Conservation (phyloP, 2,888 invertebrate genomes). For the Aromia moschata region DNA sequence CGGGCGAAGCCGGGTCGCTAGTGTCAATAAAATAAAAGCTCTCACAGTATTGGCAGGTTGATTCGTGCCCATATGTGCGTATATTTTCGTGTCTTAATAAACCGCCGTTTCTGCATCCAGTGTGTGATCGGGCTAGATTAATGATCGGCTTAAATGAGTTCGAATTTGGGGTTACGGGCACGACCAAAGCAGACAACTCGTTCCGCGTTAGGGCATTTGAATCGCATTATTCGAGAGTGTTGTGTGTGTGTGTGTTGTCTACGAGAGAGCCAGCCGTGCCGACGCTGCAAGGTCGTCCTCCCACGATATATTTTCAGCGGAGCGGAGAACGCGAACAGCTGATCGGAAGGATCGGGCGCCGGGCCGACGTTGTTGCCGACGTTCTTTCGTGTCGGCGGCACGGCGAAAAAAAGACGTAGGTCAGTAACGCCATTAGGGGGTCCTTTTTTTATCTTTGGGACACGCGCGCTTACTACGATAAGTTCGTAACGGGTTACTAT, state of each 20-base stretch:
- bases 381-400: conserved; percentile 1
- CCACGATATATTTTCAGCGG: conserved; percentile 46
- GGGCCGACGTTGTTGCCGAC: conserved; percentile 27
- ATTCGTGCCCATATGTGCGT: too few relatives aligned
- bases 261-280: conserved; percentile 26
- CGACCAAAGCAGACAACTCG: conserved; percentile 22
- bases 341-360: conserved; percentile 21
- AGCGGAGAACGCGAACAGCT: conserved; percentile 32
- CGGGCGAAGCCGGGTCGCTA: too few relatives aligned
- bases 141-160: conserved; percentile 20
- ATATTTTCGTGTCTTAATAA: too few relatives aligned
- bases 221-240: conserved; percentile 27
- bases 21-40: too few relatives aligned
- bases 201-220: conserved; percentile 26
- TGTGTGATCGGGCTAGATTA: too few relatives aligned
- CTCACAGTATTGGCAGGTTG: too few relatives aligned
- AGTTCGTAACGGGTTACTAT: too few relatives aligned
- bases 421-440: background rate
- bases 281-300: conserved; percentile 49
- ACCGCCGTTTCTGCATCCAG: too few relatives aligned
- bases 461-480: too few relatives aligned
- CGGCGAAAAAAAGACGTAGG: conserved; percentile 4
- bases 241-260: too few relatives aligned
- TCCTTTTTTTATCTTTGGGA: background rate
- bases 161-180: conserved; percentile 23